Percentiles rank a stretch among this genome's conserved stretches.
phyloP scores from a whole-genome alignment of 2,888 invertebrate species.

The Coelinius sp. region DNA sequence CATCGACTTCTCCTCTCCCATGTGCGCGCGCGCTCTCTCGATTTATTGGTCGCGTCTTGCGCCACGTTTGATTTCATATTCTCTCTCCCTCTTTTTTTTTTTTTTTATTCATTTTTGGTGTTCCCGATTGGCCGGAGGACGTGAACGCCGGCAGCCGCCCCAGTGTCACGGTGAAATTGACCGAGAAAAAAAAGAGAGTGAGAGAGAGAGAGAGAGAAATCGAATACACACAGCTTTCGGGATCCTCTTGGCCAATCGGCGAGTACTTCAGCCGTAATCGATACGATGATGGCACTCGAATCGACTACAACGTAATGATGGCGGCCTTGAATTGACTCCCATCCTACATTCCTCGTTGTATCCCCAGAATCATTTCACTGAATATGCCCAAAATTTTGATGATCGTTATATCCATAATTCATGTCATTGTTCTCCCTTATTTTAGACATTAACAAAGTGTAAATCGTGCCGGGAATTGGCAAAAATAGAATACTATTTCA shows the following conservation, averaged over 20 bases:
- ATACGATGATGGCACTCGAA: slow-evolving; percentile 19
- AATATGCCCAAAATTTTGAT: background rate
- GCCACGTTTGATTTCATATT: slow-evolving; percentile 38
- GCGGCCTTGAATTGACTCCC: background rate
- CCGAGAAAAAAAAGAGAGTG: slow-evolving; percentile 52
- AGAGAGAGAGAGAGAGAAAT: background rate
- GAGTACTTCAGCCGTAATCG: slow-evolving; percentile 1
- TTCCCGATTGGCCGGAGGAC: slow-evolving; percentile 59
- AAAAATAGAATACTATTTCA: too few species aligned
- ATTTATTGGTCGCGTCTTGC: slow-evolving; percentile 57
- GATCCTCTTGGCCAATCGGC: slow-evolving; percentile 1
- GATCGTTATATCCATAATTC: too few species aligned
- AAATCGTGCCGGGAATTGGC: too few species aligned
- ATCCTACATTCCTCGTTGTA: background rate
- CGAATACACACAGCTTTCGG: background rate
- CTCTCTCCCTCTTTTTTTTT: slow-evolving; percentile 45
- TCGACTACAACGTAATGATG: slow-evolving; percentile 7
- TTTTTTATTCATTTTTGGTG: slow-evolving; percentile 46
- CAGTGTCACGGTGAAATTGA: slow-evolving; percentile 66
- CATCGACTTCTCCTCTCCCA: slow-evolving; percentile 45
- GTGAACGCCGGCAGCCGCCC: slow-evolving; percentile 46
- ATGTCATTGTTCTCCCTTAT: too few species aligned
- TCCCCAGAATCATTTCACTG: background rate
- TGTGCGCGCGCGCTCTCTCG: slow-evolving; percentile 50
- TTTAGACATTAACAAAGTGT: too few species aligned